Conservation (phyloP, 1,140 invertebrate species). For the Chlorops oryzae region DNA sequence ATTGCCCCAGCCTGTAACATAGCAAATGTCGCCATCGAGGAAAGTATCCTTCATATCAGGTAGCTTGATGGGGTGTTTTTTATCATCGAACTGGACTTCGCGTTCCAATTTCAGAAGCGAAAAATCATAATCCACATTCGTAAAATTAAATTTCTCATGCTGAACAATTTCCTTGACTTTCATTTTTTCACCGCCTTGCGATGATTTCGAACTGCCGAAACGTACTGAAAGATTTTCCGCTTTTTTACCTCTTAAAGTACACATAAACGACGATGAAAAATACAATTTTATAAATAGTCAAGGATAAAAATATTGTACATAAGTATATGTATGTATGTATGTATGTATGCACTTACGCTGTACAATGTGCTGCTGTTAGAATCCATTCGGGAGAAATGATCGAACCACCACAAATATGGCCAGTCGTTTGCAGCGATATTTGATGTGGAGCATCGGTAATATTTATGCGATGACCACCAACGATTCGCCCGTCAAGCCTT, state of each 20-base stretch:
- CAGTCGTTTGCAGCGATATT: conserved; percentile 45
- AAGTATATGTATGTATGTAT: too few species aligned
- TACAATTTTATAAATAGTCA: neutral
- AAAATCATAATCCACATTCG: conserved; percentile 45
- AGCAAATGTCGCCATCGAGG: conserved; percentile 37
- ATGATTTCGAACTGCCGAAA: conserved; percentile 30
- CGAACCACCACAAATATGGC: conserved; percentile 60
- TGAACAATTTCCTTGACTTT: conserved; percentile 36
- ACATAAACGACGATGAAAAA: neutral
- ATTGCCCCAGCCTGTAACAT: conserved; percentile 51
- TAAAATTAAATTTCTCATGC: conserved; percentile 36
- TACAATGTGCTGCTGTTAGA: conserved; percentile 53
- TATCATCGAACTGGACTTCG: conserved; percentile 35
- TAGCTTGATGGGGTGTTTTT: conserved; percentile 29
- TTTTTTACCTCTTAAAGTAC: conserved; percentile 28
- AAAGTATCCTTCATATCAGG: conserved; percentile 28
- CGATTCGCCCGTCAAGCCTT: conserved; percentile 46
- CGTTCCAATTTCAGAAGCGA: conserved; percentile 38
- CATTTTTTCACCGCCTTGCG: conserved; percentile 31
- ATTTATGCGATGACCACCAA: conserved; percentile 48
- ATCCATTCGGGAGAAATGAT: conserved; percentile 55
- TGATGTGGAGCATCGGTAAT: conserved; percentile 51
- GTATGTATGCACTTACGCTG: conserved; percentile 36
- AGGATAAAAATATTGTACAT: neutral
- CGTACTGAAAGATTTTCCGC: conserved; percentile 30